These are phyloP conservation scores for Phrixothrix hirtus DNA, from an alignment of 2,888 invertebrate species.

Conservation along the genomic window DNA sequence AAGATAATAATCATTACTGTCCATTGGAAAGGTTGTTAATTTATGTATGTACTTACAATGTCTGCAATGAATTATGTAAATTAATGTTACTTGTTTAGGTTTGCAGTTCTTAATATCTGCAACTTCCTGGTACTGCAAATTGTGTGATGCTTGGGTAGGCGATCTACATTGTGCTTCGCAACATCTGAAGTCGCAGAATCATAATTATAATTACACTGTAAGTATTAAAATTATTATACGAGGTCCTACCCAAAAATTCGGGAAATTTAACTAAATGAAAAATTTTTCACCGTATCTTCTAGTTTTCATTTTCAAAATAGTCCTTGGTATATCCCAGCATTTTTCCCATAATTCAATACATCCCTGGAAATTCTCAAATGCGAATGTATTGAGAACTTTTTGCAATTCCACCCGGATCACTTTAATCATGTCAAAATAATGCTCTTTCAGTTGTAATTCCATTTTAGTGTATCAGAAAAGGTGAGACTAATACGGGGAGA, in stretches of 20 bases:
- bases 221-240: slow-evolving; percentile 48
- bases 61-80: slow-evolving; percentile 1
- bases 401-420: not conserved
- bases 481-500: too few species aligned
- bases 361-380: not conserved
- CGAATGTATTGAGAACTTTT: not conserved
- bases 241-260: not conserved
- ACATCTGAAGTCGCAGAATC: slow-evolving; percentile 78
- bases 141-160: slow-evolving; percentile 86
- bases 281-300: not conserved
- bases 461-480: not conserved
- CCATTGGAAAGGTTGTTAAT: slow-evolving; percentile 20
- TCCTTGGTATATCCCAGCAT: not conserved
- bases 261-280: not conserved
- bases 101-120: slow-evolving; percentile 86
- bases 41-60: slow-evolving; percentile 24
- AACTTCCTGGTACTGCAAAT: slow-evolving; percentile 87
- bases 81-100: slow-evolving; percentile 59
- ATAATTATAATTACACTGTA: slow-evolving; percentile 81
- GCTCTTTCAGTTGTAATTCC: not conserved
- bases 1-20: slow-evolving; percentile 14
- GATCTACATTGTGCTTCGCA: slow-evolving; percentile 86
- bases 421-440: not conserved
- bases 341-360: not conserved
- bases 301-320: not conserved